These are phyloP conservation scores for Osmerus eperlanus DNA, from an alignment of 2,113 vertebrate genomes.

Conservation along the genomic window DNA sequence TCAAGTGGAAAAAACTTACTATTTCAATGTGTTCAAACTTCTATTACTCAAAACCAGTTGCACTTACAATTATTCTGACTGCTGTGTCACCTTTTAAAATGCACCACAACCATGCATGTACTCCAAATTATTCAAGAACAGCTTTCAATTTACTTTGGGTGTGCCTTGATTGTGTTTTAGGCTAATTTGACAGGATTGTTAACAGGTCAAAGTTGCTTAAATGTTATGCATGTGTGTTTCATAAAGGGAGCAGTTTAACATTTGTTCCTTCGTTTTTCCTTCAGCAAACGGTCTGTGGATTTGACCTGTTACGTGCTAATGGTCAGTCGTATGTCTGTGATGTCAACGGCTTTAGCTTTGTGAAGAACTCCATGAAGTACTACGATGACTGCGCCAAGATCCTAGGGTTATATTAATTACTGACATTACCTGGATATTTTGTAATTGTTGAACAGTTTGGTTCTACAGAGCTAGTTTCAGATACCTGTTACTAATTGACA, in stretches of 20 bases:
- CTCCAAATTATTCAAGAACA: too few species aligned
- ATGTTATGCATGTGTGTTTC: too few species aligned
- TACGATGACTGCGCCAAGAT: slow-evolving; percentile 93
- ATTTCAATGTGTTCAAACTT: too few species aligned
- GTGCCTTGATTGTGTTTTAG: too few species aligned
- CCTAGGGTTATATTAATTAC: slow-evolving; percentile 75
- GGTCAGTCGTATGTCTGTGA: slow-evolving; percentile 92
- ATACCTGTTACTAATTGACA: neutral
- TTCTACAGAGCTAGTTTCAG: neutral
- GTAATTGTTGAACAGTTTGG: neutral
- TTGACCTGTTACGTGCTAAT: slow-evolving; percentile 87
- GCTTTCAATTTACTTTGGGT: too few species aligned
- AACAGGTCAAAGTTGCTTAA: too few species aligned
- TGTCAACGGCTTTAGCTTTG: slow-evolving; percentile 91
- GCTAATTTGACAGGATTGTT: too few species aligned
- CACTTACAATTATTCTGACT: too few species aligned
- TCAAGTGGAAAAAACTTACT: too few species aligned
- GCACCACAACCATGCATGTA: too few species aligned
- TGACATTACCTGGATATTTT: neutral
- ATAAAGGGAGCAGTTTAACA: neutral
- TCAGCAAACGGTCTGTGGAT: slow-evolving; percentile 92
- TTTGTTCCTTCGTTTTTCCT: slow-evolving; percentile 25
- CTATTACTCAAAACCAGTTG: too few species aligned
- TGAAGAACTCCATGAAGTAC: slow-evolving; percentile 94
- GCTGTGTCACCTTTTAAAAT: too few species aligned